Evolutionary conservation across 1,140 invertebrate genomes (phyloP).

Genomic region (Pseudomyrmex dendroicus): DNA sequence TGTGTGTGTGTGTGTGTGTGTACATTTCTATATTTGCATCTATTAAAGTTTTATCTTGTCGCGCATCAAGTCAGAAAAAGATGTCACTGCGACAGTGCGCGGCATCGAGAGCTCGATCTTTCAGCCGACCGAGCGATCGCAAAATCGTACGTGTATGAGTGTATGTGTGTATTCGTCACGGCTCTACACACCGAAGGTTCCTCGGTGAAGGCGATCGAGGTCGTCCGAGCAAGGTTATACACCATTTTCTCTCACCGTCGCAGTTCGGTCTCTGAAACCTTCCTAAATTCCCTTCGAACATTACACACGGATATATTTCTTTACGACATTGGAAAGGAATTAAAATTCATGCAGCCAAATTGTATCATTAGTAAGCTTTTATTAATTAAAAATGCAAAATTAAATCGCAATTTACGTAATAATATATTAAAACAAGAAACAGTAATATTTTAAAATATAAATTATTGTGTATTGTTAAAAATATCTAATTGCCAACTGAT

Average conservation of each 20-base stretch:
- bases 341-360: neutral
- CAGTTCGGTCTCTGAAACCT: constrained; percentile 69
- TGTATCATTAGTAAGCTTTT: neutral
- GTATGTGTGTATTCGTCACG: constrained; percentile 38
- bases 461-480: too few relatives aligned
- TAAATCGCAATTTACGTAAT: too few relatives aligned
- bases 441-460: too few relatives aligned
- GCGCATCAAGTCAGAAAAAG: neutral
- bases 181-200: constrained; percentile 74
- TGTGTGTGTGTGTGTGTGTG: too few relatives aligned
- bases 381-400: too few relatives aligned
- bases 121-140: constrained; percentile 24
- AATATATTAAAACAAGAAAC: too few relatives aligned
- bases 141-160: constrained; percentile 13
- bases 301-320: neutral
- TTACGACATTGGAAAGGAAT: neutral
- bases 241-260: constrained; percentile 78
- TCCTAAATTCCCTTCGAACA: constrained; percentile 16
- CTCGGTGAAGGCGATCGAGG: constrained; percentile 83
- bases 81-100: constrained; percentile 25
- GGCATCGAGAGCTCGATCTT: constrained; percentile 36
- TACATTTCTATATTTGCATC: too few relatives aligned
- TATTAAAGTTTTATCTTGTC: neutral
- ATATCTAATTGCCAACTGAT: too few relatives aligned
- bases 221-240: constrained; percentile 81